phyloP scores from a whole-genome alignment of 92 coral and sea anemone genomes.

The Zoanthus gigantus region DNA sequence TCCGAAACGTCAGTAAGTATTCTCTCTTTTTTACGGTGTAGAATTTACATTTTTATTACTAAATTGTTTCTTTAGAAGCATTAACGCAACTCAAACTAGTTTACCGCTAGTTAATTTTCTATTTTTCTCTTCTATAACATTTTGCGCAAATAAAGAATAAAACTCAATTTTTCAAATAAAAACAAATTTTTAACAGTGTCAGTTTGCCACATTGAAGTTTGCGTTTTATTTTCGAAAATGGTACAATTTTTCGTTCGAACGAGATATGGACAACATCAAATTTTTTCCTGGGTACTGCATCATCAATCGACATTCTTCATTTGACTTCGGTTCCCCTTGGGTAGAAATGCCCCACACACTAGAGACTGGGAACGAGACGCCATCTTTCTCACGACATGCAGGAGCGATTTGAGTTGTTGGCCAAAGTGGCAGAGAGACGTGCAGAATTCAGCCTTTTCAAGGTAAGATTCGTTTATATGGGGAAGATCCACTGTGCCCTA shows the following conservation, averaged over 20 bases:
- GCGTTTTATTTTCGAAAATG: not conserved
- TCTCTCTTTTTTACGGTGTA: no score
- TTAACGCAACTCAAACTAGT: no score
- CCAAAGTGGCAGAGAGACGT: slow-evolving; percentile 28
- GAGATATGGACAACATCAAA: not conserved
- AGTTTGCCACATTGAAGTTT: not conserved
- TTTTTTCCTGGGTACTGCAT: not conserved
- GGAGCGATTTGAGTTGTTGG: slow-evolving; percentile 22
- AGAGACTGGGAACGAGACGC: slow-evolving; percentile 48
- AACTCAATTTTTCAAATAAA: no score
- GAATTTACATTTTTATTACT: no score
- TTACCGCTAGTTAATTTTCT: no score
- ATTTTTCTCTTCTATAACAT: no score
- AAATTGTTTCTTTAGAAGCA: no score
- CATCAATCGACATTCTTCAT: not conserved
- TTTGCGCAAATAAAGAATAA: no score
- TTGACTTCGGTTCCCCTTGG: not conserved
- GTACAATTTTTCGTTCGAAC: not conserved
- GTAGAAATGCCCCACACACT: not conserved
- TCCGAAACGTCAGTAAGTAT: no score
- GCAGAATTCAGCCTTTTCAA: slow-evolving; percentile 29
- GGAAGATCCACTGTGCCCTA: slow-evolving; percentile 41
- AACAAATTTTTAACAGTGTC: no score
- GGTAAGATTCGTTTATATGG: slow-evolving; percentile 42
- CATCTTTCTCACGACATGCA: slow-evolving; percentile 28